phyloP scores from a whole-genome alignment of 2,113 vertebrate species.

The Microcebus jonahi region DNA sequence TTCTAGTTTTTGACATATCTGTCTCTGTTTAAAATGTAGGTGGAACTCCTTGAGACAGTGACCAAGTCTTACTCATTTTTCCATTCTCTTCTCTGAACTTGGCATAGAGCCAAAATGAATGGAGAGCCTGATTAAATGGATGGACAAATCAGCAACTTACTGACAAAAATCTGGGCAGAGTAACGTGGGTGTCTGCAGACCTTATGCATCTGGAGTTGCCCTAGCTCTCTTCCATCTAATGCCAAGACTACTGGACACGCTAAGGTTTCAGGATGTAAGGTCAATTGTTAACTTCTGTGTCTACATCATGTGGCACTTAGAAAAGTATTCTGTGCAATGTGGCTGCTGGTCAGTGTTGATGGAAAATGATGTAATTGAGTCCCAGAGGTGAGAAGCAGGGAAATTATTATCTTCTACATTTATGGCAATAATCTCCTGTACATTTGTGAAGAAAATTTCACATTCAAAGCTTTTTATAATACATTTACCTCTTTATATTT shows the following conservation, averaged over 20 bases:
- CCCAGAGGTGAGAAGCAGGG: not conserved
- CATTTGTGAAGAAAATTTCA: not conserved
- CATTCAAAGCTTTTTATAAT: not conserved
- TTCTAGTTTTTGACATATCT: not conserved
- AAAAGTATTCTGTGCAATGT: not conserved
- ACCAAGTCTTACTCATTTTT: not conserved
- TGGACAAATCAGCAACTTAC: not conserved
- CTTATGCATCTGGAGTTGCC: not conserved
- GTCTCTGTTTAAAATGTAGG: not conserved
- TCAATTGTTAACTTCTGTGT: not conserved
- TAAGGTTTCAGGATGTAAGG: not conserved
- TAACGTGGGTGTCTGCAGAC: not conserved
- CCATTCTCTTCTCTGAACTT: not conserved
- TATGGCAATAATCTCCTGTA: not conserved
- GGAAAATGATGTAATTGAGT: not conserved
- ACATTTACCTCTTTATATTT: slow-evolving; percentile 7
- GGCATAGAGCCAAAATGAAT: not conserved
- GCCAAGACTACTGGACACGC: not conserved
- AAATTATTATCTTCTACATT: not conserved
- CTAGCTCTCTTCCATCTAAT: not conserved
- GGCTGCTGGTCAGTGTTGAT: not conserved
- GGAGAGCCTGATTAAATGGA: not conserved
- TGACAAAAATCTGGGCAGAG: not conserved
- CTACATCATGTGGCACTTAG: not conserved
- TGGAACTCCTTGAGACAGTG: not conserved